These are phyloP conservation scores for Orestias chungarensis DNA, from an alignment of 2,797 vertebrate species.

Conservation along the genomic window DNA sequence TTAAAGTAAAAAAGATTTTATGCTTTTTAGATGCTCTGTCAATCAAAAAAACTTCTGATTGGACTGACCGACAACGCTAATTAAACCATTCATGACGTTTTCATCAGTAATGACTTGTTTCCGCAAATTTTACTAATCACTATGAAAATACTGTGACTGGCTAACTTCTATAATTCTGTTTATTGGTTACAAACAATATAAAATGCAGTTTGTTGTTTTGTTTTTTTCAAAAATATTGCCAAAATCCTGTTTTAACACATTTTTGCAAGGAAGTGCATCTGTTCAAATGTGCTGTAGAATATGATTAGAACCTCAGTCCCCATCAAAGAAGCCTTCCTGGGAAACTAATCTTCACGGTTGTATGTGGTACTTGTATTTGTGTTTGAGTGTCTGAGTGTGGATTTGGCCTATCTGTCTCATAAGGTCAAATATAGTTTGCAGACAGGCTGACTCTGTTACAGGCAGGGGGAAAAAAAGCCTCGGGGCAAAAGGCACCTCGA, in stretches of 20 bases:
- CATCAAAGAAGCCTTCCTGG: conserved; percentile 58
- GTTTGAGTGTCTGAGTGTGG: conserved; percentile 20
- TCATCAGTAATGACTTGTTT: background rate
- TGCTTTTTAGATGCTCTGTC: too few relatives aligned
- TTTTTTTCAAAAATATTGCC: background rate
- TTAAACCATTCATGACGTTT: background rate
- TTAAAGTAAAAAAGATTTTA: too few relatives aligned
- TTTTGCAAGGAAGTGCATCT: conserved; percentile 9
- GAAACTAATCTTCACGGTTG: conserved; percentile 39
- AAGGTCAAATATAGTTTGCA: conserved; percentile 72
- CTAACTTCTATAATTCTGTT: background rate
- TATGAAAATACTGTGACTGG: background rate
- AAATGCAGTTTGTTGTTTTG: background rate
- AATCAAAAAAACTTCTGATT: background rate
- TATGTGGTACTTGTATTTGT: conserved; percentile 13
- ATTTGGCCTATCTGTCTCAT: conserved; percentile 41
- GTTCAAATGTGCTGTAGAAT: conserved; percentile 16
- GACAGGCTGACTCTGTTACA: conserved; percentile 65
- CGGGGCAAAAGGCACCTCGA: conserved; percentile 32
- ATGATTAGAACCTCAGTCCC: conserved; percentile 24
- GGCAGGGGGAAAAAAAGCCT: conserved; percentile 20
- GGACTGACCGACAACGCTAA: background rate
- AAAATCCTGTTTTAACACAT: background rate
- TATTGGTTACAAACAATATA: too few relatives aligned
- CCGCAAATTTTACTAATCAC: background rate